Conservation (phyloP, 2,888 invertebrate species). For the Tineola bisselliella region DNA sequence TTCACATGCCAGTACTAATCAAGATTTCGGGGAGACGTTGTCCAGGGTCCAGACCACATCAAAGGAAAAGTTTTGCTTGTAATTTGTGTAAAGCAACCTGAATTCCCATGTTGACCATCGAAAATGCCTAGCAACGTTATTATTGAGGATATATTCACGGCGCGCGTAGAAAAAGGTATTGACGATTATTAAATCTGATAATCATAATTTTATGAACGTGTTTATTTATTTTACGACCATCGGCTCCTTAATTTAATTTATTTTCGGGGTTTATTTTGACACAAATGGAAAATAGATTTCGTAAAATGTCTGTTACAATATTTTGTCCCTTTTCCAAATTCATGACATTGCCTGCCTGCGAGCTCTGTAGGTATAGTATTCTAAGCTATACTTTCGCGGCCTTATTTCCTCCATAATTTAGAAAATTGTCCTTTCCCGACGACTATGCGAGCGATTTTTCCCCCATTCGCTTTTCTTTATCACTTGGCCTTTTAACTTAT, state of each 20-base stretch:
- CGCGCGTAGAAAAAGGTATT: too few species aligned
- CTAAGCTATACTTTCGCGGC: not conserved
- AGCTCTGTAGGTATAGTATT: constrained; percentile 4
- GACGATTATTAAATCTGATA: too few species aligned
- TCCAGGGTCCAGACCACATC: not conserved
- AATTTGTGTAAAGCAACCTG: constrained; percentile 9
- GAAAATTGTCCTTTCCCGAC: not conserved
- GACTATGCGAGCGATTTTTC: not conserved
- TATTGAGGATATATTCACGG: too few species aligned
- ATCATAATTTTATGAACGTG: too few species aligned
- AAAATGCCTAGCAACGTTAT: not conserved
- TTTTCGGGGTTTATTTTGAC: not conserved
- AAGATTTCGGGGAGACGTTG: constrained; percentile 2
- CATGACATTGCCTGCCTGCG: not conserved
- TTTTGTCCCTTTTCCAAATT: constrained; percentile 11
- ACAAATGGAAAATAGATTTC: constrained; percentile 2
- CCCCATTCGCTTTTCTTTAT: not conserved
- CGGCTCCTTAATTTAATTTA: not conserved
- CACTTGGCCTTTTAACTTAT: not conserved
- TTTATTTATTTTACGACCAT: not conserved
- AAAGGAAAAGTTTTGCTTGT: constrained; percentile 10
- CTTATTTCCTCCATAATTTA: constrained; percentile 3
- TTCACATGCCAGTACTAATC: constrained; percentile 8
- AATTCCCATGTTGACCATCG: constrained; percentile 2
- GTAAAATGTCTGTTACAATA: constrained; percentile 9